Base-by-base conservation (phyloP, 2,797 vertebrate genomes). In the Gallinago solitaria region DNA sequence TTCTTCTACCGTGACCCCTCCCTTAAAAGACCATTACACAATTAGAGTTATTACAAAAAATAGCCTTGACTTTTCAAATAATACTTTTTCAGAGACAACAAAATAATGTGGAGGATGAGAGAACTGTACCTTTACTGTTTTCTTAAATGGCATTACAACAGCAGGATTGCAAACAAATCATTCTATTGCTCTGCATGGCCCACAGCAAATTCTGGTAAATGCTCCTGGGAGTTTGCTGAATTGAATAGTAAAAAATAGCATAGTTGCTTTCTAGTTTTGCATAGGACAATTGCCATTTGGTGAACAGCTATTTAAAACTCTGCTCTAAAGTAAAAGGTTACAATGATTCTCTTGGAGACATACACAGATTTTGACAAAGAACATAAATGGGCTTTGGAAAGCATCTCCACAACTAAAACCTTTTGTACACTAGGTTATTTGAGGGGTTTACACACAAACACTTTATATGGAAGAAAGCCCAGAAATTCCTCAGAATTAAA, bases 401-500 rank as follows among this genome's bases (percentile, higher is more conserved):
- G 64, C 65, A 78, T 93, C 86, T 86, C 68, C 77, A 54, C 45
- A 24, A 20, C 84, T 75, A 87, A 93, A 95, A 75, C 30, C 85
- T 83, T 96, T 95, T 90, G 56, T 90, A 18, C 6, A 23, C 51
- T 51, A 30, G 65, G 75, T 92, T 32, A 67, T 93, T 91, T 76
- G 90, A 95, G 71, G 61, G 85, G 51, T 95, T 94, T 94, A 76
- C 60, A 76, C 59, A 78, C 81, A 85, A 93, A 89, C 92, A 87
- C 87, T 87, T 73, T 53, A 35, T 60, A 79, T 95, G 90, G 89
- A 95, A 76, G 73, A 83, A 95, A 91, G 94, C 91, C 88, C 92
- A 96, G 92, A 93, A 95, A 92, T 96, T 95, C 87, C 91, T 96
- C 92, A 81, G 85, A 90, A 88, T 93, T 94, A 53, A 63, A 95